Base-by-base conservation (phyloP, 2,888 invertebrate genomes). In the Timema podura region DNA sequence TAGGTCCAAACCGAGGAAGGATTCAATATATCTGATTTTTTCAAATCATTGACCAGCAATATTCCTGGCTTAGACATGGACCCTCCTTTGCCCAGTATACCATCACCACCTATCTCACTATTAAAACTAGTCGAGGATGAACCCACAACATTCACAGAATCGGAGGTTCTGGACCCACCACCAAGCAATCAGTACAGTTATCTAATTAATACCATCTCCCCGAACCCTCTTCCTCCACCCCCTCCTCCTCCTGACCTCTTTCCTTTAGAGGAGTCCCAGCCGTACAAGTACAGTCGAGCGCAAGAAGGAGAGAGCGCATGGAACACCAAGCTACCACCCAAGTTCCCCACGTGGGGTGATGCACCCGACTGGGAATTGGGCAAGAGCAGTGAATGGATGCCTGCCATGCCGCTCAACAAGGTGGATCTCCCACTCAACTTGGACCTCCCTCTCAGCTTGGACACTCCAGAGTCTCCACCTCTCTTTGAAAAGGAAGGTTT, bases 391-490 rank as follows among this genome's bases (percentile, higher is more conserved):
- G 77, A 68, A 66, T 71, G 74, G 81, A 80, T n/a, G 72, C 79
- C 74, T 75, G 81, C 48, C 75, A 76, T 49, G 79, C 80, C 48
- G 78, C 79, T 54, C 79, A 81, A 81, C 78, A 80, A 65, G 68
- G 78, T 45, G 75, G 73, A n/a, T 77, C 77, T 68, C 79, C 79
- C 13, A 68, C 75, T 54, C 70, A 76, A 51, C 70, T 30, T 30
- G 30, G 30, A 10, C 30, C 47, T 49, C 44, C 70, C 54, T 75
- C 73, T 64, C 74, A 76, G 10, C 16, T 48, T 81, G 5, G 87
- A 88, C 75, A 88, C 89, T 0, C 89, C 89, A 0, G 87, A 88
- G 74, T 89, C 89, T 65, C 89, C 89, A 44, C 88, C 88, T 0
- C 83, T 85, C 74, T 88, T 86, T 74, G 89, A 89, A 75, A 86